phyloP scores from a whole-genome alignment of 2,797 vertebrate species.

The Coreius guichenoti region DNA sequence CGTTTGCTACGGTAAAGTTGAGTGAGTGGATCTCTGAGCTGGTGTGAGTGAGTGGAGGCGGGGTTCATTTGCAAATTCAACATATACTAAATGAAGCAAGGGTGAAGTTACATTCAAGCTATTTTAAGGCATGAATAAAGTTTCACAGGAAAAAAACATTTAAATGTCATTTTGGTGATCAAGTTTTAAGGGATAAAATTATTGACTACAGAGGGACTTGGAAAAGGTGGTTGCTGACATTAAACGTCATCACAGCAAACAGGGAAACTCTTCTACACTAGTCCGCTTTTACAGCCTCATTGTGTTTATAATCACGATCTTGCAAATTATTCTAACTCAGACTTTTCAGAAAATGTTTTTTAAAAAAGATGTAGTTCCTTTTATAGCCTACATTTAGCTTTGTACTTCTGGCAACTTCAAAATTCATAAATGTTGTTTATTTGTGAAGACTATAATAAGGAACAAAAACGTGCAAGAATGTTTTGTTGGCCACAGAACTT shows the following conservation, averaged over 20 bases:
- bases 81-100: too few relatives aligned
- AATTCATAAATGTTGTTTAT: background rate
- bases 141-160: too few relatives aligned
- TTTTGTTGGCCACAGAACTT: background rate
- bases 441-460: background rate
- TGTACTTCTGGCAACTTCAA: background rate
- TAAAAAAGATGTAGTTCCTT: background rate
- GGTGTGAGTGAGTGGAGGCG: too few relatives aligned
- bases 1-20: too few relatives aligned
- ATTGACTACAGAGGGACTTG: too few relatives aligned
- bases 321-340: background rate
- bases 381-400: background rate
- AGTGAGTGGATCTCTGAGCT: too few relatives aligned
- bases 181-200: too few relatives aligned
- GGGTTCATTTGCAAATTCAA: too few relatives aligned
- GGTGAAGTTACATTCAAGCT: too few relatives aligned
- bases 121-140: too few relatives aligned
- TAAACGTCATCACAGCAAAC: background rate
- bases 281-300: background rate
- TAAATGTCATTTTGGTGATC: too few relatives aligned
- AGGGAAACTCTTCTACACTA: background rate
- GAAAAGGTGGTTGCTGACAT: background rate
- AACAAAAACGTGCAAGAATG: background rate
- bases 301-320: background rate
- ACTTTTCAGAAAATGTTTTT: too few relatives aligned